phyloP scores from a whole-genome alignment of 1,140 invertebrate species.

The Halotydeus destructor region DNA sequence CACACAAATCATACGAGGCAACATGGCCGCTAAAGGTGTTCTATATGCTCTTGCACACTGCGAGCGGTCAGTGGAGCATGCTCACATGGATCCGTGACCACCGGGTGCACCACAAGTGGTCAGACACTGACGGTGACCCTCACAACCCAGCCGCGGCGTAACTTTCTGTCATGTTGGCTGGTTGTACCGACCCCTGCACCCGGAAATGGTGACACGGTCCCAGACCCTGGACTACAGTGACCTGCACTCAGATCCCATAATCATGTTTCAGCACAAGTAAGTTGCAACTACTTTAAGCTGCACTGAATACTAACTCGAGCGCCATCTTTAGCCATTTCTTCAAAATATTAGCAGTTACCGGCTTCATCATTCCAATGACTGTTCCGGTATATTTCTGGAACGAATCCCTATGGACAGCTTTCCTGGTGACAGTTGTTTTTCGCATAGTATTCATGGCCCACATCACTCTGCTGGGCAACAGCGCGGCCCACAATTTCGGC shows the following conservation, averaged over 20 bases:
- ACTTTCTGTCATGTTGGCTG: constrained; percentile 92
- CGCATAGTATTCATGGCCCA: constrained; percentile 49
- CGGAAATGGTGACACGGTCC: constrained; percentile 32
- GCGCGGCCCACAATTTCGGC: constrained; percentile 32
- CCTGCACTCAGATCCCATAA: too few relatives aligned
- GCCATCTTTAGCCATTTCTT: background rate
- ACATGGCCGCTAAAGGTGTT: too few relatives aligned
- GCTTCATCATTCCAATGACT: constrained; percentile 62
- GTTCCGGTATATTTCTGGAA: constrained; percentile 62
- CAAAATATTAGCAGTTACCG: constrained; percentile 50
- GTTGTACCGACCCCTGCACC: constrained; percentile 73
- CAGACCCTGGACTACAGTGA: too few relatives aligned
- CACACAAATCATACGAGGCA: too few relatives aligned
- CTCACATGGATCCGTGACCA: constrained; percentile 84
- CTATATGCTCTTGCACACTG: constrained; percentile 16
- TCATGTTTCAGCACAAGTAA: background rate
- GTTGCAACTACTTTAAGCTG: too few relatives aligned
- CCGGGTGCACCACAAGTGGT: constrained; percentile 86
- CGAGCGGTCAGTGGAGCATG: constrained; percentile 53
- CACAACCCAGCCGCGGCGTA: constrained; percentile 84
- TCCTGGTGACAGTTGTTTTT: constrained; percentile 56
- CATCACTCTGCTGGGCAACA: background rate
- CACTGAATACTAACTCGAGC: too few relatives aligned
- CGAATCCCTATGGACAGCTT: constrained; percentile 52
- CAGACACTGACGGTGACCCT: constrained; percentile 84